A percentile compares a stretch with the other conserved stretches of the same genome.
Evolutionary conservation across 2,797 vertebrate species (phyloP).

Genomic region (Petrocephalus schoutedeni): DNA sequence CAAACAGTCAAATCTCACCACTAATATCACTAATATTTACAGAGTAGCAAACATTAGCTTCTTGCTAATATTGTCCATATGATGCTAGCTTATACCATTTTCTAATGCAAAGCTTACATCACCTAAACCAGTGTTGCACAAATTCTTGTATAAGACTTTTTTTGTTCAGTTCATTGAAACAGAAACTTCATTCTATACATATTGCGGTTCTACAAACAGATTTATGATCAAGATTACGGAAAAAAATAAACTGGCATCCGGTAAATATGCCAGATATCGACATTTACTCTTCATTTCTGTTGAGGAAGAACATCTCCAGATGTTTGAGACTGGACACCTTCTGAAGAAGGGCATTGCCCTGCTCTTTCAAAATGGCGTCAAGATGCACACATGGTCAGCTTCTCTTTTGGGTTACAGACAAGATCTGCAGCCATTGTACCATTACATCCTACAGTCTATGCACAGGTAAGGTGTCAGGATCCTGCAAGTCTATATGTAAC

Average conservation of each 20-base stretch:
- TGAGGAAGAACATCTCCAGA: not conserved
- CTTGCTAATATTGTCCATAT: not conserved
- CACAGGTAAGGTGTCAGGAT: constrained; percentile 16
- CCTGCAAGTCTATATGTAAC: constrained; percentile 34
- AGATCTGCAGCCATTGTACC: constrained; percentile 48
- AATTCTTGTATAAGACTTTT: not conserved
- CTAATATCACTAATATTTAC: not conserved
- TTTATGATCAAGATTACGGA: not conserved
- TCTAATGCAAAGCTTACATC: not conserved
- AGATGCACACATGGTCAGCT: not conserved
- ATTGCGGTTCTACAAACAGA: not conserved
- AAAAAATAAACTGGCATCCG: not conserved
- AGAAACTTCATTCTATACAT: not conserved
- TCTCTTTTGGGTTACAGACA: constrained; percentile 5
- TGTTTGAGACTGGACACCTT: not conserved
- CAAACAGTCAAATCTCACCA: not conserved
- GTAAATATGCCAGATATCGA: not conserved
- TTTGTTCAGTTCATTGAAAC: not conserved
- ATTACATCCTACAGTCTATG: constrained; percentile 40
- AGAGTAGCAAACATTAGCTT: not conserved
- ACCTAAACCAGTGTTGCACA: not conserved
- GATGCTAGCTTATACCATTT: not conserved
- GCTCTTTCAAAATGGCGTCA: not conserved
- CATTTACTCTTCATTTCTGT: not conserved
- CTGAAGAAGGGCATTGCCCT: not conserved